These are phyloP conservation scores for Lasioglossum pauxillum DNA, from an alignment of 2,888 invertebrate genomes.

Conservation along the genomic window DNA sequence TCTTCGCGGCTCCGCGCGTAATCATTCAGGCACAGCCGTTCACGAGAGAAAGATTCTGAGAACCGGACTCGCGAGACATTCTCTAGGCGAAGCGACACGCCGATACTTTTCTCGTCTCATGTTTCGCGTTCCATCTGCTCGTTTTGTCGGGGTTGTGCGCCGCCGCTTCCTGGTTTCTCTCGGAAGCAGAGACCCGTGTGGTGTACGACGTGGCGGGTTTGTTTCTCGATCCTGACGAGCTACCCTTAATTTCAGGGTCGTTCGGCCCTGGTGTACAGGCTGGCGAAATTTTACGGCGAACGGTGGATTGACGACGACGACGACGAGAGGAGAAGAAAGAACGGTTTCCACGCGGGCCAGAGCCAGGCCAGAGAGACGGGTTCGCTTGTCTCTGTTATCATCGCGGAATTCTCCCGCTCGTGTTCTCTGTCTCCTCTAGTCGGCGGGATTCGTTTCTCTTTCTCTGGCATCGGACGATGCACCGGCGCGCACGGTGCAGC, in stretches of 20 bases:
- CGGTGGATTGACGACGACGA: background rate
- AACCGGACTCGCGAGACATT: constrained; percentile 84
- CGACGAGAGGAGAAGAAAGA: background rate
- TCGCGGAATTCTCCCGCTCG: background rate
- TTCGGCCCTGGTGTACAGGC: background rate
- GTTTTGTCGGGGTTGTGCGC: constrained; percentile 14
- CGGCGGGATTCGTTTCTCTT: constrained; percentile 53
- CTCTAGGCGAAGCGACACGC: constrained; percentile 79
- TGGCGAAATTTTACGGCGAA: background rate
- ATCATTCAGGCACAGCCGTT: constrained; percentile 84
- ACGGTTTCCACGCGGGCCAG: background rate
- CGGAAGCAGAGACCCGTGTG: background rate
- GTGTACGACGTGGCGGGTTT: background rate
- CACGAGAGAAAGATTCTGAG: constrained; percentile 86
- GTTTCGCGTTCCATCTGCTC: constrained; percentile 73
- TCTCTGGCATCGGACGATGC: constrained; percentile 68
- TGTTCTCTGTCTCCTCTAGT: constrained; percentile 44
- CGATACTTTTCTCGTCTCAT: constrained; percentile 80
- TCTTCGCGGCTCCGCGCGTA: constrained; percentile 66
- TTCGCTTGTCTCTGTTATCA: background rate
- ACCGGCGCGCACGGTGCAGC: constrained; percentile 75
- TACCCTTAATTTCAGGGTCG: background rate
- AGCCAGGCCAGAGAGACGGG: background rate
- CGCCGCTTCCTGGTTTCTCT: background rate
- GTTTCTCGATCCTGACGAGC: background rate